phyloP scores from a whole-genome alignment of 1,140 invertebrate species.

The Drosophila tani region DNA sequence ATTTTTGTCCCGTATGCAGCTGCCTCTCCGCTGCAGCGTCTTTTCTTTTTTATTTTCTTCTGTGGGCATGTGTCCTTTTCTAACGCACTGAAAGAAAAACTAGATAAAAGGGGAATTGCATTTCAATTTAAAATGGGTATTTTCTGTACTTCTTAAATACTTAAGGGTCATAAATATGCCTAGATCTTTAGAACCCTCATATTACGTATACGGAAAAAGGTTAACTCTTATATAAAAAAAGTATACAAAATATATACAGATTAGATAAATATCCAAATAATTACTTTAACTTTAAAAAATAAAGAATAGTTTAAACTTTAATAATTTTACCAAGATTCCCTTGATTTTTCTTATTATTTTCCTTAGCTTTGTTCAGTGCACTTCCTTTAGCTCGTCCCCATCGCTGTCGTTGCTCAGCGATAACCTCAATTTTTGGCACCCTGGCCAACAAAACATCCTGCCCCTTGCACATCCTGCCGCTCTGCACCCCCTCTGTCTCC shows the following conservation, averaged over 20 bases:
- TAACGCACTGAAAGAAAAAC: background rate
- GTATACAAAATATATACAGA: background rate
- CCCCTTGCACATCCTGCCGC: slow-evolving; percentile 33
- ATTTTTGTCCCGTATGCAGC: slow-evolving; percentile 26
- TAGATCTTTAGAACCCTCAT: too few species aligned
- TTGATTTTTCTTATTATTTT: background rate
- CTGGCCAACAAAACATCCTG: slow-evolving; percentile 76
- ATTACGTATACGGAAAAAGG: too few species aligned
- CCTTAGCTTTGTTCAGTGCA: background rate
- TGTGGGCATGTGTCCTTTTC: slow-evolving; percentile 7
- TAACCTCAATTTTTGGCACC: slow-evolving; percentile 82
- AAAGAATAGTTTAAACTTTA: background rate
- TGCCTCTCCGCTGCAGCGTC: background rate
- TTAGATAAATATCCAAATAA: too few species aligned
- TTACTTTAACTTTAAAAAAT: background rate
- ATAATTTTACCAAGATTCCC: slow-evolving; percentile 1
- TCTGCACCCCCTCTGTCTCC: background rate
- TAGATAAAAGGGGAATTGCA: too few species aligned
- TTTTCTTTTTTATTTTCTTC: slow-evolving; percentile 6
- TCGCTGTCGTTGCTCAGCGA: slow-evolving; percentile 60
- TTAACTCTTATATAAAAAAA: too few species aligned
- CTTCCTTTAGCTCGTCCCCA: slow-evolving; percentile 26
- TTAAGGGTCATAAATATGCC: too few species aligned
- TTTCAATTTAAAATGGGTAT: too few species aligned
- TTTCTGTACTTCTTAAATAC: too few species aligned